Percentiles rank a stretch among this genome's conserved stretches.
Conservation (phyloP, 2,888 invertebrate genomes). For the Perithous albicinctus region DNA sequence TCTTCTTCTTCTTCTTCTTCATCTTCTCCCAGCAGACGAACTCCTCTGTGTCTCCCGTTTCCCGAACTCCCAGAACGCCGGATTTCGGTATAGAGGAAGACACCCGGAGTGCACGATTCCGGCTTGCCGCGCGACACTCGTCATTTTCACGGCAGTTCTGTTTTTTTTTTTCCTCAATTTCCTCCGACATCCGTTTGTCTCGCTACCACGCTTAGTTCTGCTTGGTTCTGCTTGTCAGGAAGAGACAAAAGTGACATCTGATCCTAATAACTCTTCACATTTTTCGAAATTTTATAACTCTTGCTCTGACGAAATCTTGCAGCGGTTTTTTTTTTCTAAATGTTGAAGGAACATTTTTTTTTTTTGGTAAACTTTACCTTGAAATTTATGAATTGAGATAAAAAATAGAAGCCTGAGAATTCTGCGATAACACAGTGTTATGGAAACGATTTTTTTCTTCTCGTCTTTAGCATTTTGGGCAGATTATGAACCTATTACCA, state of each 20-base stretch:
- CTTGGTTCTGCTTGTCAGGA: background rate
- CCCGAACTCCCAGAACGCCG: conserved; percentile 29
- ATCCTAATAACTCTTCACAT: background rate
- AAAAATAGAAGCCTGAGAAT: no score
- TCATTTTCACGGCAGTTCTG: conserved; percentile 47
- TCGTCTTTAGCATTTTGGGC: no score
- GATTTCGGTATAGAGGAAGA: conserved; percentile 26
- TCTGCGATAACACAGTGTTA: no score
- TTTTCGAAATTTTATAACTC: background rate
- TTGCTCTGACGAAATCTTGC: background rate
- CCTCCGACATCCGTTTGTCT: conserved; percentile 54
- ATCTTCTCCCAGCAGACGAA: conserved; percentile 39
- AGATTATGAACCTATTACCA: no score
- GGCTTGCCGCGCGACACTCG: conserved; percentile 44
- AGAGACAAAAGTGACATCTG: background rate
- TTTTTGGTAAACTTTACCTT: background rate
- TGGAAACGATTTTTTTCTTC: no score
- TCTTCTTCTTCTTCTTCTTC: conserved; percentile 45
- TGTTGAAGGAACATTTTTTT: background rate
- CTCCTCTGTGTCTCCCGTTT: conserved; percentile 30
- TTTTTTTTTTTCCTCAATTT: conserved; percentile 26
- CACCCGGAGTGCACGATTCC: conserved; percentile 32
- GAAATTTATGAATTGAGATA: no score
- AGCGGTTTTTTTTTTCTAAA: background rate
- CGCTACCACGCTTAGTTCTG: background rate